Evolutionary conservation across 1,140 invertebrate species (phyloP), one percentile per base, ranked within the genome.

Genomic region (Heliconius himera): DNA sequence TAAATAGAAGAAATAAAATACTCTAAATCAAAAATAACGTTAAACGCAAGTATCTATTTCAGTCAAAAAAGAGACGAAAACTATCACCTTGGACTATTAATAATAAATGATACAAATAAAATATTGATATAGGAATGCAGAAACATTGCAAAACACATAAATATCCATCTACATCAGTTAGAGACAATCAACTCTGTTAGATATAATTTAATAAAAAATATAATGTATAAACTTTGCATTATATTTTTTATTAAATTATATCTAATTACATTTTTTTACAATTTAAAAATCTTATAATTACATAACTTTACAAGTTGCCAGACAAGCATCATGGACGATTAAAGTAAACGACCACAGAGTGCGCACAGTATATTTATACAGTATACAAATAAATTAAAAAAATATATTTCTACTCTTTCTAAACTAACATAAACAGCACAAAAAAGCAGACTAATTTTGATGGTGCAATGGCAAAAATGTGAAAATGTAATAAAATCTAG

Each of bases 201-300:
- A n/a, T n/a, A n/a, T n/a, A n/a, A 46, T n/a, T n/a, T n/a, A n/a
- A n/a, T n/a, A n/a, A n/a, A n/a, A n/a, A n/a, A n/a, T n/a, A n/a
- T 29, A 36, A 66, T 70, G 38, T 74, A 74, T 78, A 78, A 46
- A 70, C 51, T 70, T 49, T 66, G 60, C 29, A 46, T 76, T 74
- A 74, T 38, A 26, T 66, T 26, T 46, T 46, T 16, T 46, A 46
- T 46, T 46, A 16, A 16, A 46, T 16, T 66, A 66, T 74, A 66
- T 74, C 36, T 74, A 70, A 46, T 54, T 72, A 20, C 66, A 73
- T 66, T 78, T 73, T 71, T 79, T 79, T 74, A 79, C 77, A 74
- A 13, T 38, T 74, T 70, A 74, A 79, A 79, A 70, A 51, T 79
- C 77, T 79, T 79, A 79, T 79, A 74, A 74, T 74, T 79, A 79